Evolutionary conservation across 2,113 vertebrate genomes (phyloP).

Genomic region (Ginglymostoma cirratum): DNA sequence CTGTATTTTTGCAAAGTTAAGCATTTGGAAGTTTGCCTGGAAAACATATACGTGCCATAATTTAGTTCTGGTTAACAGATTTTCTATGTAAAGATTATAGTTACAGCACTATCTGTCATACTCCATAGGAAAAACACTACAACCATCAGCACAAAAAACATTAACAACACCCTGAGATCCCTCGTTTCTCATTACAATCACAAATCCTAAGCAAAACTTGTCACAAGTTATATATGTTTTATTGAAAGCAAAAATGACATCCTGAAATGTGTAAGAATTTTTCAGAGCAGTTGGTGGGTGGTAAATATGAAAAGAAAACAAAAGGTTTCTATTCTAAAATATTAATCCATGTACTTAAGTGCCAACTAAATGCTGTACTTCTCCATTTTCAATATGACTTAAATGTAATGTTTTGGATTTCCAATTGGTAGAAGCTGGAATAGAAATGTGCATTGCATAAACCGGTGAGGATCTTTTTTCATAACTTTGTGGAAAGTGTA

Average conservation of each 20-base stretch:
- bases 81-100: conserved; percentile 25
- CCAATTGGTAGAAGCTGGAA: neutral
- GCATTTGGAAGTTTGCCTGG: conserved; percentile 33
- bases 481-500: neutral
- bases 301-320: neutral
- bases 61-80: conserved; percentile 35
- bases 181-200: conserved; percentile 2
- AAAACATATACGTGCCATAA: conserved; percentile 24
- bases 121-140: conserved; percentile 15
- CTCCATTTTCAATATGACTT: neutral
- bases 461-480: neutral
- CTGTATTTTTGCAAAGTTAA: conserved; percentile 26
- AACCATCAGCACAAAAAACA: neutral
- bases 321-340: neutral
- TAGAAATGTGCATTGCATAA: neutral
- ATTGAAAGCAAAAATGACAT: neutral
- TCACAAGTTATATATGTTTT: conserved; percentile 13
- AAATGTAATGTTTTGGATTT: neutral
- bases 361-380: neutral
- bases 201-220: conserved; percentile 18
- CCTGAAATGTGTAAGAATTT: neutral
- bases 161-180: conserved; percentile 3
- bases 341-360: neutral
- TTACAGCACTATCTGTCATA: conserved; percentile 7
- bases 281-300: neutral